These are phyloP conservation scores for Tetrapedia diversipes DNA, from an alignment of 2,888 invertebrate species.

Conservation along the genomic window DNA sequence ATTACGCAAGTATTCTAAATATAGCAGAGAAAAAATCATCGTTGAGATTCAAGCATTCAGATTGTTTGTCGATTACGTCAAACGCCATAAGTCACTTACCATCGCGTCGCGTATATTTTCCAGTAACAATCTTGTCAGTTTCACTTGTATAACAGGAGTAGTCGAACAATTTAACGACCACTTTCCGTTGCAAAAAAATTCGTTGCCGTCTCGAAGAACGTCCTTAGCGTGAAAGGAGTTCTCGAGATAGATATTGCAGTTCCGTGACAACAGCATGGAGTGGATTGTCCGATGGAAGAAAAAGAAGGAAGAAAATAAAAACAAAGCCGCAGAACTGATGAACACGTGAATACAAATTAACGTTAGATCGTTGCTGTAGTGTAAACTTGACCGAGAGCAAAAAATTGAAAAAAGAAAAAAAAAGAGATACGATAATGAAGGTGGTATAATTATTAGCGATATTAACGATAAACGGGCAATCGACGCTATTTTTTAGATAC, in stretches of 20 bases:
- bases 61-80: no score
- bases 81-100: no score
- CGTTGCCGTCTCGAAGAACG: constrained; percentile 34
- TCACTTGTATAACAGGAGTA: neutral
- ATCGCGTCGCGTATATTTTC: neutral
- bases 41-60: no score
- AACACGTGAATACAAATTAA: constrained; percentile 64
- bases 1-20: no score
- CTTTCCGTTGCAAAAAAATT: no score
- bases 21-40: no score
- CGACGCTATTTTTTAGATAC: constrained; percentile 72
- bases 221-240: constrained; percentile 15
- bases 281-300: neutral
- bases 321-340: constrained; percentile 69
- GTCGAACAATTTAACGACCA: neutral
- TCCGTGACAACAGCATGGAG: neutral
- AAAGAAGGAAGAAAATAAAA: constrained; percentile 26
- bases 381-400: constrained; percentile 34
- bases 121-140: neutral
- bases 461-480: constrained; percentile 62
- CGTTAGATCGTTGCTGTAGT: constrained; percentile 65
- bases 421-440: constrained; percentile 1
- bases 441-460: constrained; percentile 27
- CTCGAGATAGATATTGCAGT: constrained; percentile 33
- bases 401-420: neutral